A percentile compares a stretch with the other conserved stretches of the same genome.
phyloP scores from a whole-genome alignment of 2,797 vertebrate species.

The Enteromius afrohamiltoni region DNA sequence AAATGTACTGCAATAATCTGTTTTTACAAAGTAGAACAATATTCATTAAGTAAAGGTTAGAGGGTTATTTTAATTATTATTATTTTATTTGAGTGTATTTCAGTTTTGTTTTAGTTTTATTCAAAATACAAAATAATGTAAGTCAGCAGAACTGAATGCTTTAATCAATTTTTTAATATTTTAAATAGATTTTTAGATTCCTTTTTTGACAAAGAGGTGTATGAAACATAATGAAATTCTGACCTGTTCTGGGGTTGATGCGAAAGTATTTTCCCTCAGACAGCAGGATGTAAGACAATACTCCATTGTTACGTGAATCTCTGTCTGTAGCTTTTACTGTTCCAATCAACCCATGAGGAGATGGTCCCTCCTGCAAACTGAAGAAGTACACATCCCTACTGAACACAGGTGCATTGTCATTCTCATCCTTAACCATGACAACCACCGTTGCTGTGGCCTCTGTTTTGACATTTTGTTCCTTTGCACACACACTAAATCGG shows the following conservation, averaged over 20 bases:
- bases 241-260: conserved; percentile 90
- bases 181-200: neutral
- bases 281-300: conserved; percentile 89
- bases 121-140: neutral
- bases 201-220: neutral
- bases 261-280: conserved; percentile 91
- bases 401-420: conserved; percentile 88
- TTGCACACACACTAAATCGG: conserved; percentile 79
- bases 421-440: conserved; percentile 87
- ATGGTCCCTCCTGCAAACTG: conserved; percentile 80
- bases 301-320: conserved; percentile 87
- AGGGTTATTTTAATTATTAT: neutral
- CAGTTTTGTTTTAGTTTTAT: neutral
- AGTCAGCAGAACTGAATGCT: neutral
- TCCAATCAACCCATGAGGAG: conserved; percentile 84
- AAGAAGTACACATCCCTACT: conserved; percentile 80
- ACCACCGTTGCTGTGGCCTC: conserved; percentile 78
- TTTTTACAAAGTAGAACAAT: neutral
- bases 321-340: conserved; percentile 81
- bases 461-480: conserved; percentile 49
- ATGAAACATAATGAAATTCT: neutral
- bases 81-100: neutral
- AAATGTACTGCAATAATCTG: neutral
- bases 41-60: neutral
- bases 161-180: neutral